Conservation (phyloP, 2,113 vertebrate genomes). For the Sardina pilchardus region DNA sequence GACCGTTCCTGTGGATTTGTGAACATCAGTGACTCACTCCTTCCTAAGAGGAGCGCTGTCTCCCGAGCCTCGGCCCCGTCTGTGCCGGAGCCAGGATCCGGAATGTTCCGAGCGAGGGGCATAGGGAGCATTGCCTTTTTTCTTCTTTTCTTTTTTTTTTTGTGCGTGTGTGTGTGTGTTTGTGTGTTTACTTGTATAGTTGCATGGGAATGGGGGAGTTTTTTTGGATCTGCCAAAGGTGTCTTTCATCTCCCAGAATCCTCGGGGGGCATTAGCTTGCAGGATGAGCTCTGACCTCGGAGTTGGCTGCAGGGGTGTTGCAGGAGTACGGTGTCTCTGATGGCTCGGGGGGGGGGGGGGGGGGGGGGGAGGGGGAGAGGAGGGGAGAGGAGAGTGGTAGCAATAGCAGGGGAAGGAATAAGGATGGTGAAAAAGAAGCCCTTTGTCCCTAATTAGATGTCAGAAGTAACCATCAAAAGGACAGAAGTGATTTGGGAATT, state of each 20-base stretch:
- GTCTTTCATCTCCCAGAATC: constrained; percentile 1
- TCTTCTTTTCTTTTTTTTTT: neutral
- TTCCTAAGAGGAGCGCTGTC: constrained; percentile 23
- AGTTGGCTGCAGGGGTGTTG: constrained; percentile 19
- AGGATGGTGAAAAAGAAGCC: constrained; percentile 5
- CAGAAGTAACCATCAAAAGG: constrained; percentile 52
- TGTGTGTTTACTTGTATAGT: neutral
- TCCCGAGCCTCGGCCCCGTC: constrained; percentile 9
- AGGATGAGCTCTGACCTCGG: constrained; percentile 12
- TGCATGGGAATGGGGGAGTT: neutral
- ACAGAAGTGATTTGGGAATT: constrained; percentile 29
- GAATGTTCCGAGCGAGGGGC: constrained; percentile 3
- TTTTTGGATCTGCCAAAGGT: constrained; percentile 4
- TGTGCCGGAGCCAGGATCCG: constrained; percentile 29
- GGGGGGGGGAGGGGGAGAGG: neutral
- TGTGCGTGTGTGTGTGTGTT: neutral
- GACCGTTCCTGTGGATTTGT: constrained; percentile 42
- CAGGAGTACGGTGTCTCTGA: neutral
- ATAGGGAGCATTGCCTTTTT: neutral
- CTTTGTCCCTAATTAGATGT: constrained; percentile 55
- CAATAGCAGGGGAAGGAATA: neutral
- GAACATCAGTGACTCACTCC: constrained; percentile 41
- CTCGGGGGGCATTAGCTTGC: neutral
- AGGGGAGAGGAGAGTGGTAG: too few species aligned
- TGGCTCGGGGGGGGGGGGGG: neutral